phyloP scores from a whole-genome alignment of 2,113 vertebrate genomes.

The Gopherus evgoodei region DNA sequence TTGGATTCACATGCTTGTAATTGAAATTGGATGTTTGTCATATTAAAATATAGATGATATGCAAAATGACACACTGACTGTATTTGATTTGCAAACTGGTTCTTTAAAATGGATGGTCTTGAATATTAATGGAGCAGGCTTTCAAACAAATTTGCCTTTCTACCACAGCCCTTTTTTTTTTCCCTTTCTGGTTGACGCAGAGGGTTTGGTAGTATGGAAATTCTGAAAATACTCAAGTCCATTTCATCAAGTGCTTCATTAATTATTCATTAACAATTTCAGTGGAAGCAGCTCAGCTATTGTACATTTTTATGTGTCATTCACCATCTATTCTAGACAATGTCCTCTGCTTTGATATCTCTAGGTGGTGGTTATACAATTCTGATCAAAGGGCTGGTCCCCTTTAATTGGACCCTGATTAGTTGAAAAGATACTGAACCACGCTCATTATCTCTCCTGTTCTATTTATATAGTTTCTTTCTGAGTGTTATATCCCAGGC shows the following conservation, averaged over 20 bases:
- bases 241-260: conserved; percentile 14
- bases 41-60: conserved; percentile 57
- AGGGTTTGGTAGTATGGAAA: conserved; percentile 37
- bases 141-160: conserved; percentile 47
- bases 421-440: neutral
- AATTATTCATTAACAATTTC: conserved; percentile 45
- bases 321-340: neutral
- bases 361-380: neutral
- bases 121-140: conserved; percentile 53
- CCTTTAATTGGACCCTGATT: neutral
- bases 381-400: neutral
- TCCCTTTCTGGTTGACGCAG: conserved; percentile 1
- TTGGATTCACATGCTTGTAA: conserved; percentile 29
- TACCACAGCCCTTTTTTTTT: conserved; percentile 33
- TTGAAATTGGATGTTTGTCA: conserved; percentile 49
- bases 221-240: conserved; percentile 47
- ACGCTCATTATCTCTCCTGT: neutral
- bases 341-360: conserved; percentile 8
- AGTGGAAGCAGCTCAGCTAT: neutral
- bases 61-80: conserved; percentile 29
- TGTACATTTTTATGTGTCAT: neutral
- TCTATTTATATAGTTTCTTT: accelerated
- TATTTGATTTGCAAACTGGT: conserved; percentile 55
- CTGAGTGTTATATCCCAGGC: accelerated
- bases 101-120: conserved; percentile 40